A percentile compares a stretch with the other conserved stretches of the same genome.
Conservation (phyloP, 2,113 vertebrate species). For the Saimiri boliviensis region DNA sequence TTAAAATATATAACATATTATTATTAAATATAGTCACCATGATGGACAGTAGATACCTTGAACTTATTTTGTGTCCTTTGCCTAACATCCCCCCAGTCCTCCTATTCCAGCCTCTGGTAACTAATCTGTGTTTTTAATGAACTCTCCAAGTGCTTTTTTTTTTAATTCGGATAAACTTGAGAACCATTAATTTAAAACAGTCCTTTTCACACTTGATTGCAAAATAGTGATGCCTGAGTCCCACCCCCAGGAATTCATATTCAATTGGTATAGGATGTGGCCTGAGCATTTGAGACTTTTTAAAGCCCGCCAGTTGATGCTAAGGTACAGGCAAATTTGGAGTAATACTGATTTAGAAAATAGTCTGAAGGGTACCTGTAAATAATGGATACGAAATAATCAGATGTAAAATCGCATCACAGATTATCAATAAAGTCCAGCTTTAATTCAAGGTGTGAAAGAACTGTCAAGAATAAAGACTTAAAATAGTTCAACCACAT, state of each 20-base stretch:
- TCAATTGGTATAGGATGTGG: neutral
- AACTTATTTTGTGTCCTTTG: neutral
- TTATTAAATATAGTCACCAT: neutral
- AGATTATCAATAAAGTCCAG: neutral
- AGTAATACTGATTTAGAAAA: slow-evolving; percentile 45
- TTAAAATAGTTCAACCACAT: neutral
- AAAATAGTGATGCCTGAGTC: neutral
- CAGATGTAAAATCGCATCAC: neutral
- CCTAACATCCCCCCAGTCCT: neutral
- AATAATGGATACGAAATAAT: neutral
- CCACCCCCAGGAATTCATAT: neutral
- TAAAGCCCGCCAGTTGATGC: neutral
- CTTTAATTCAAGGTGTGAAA: neutral
- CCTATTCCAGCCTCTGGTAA: neutral
- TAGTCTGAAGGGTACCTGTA: neutral
- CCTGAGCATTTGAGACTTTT: neutral
- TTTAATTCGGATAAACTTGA: neutral
- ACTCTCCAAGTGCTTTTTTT: neutral
- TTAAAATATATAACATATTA: neutral
- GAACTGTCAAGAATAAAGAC: neutral
- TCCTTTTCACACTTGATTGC: neutral
- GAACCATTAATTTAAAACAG: neutral
- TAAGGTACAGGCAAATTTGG: neutral
- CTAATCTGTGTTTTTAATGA: slow-evolving; percentile 21
- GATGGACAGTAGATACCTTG: neutral